Evolutionary conservation across 2,888 invertebrate species (phyloP).

Genomic region (Clanis bilineata): DNA sequence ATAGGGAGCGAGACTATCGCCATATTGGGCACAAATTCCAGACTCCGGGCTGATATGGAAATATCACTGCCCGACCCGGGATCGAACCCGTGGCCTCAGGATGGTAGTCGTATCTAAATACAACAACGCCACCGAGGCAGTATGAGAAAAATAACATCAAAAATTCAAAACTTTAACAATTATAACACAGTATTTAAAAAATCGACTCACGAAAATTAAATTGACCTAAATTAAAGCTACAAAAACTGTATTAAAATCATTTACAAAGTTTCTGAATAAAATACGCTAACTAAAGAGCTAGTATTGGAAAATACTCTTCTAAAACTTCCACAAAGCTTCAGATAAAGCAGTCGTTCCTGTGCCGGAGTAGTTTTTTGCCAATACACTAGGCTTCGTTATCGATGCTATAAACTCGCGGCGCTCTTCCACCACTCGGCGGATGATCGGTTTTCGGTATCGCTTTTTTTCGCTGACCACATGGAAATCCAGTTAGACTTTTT

Average conservation of each 20-base stretch:
- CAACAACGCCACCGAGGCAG: no score
- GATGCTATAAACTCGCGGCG: conserved; percentile 57
- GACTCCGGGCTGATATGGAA: no score
- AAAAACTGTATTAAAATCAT: background rate
- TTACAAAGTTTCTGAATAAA: conserved; percentile 25
- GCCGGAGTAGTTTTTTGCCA: conserved; percentile 16
- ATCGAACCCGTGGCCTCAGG: no score
- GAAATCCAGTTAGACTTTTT: conserved; percentile 44
- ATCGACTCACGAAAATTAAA: background rate
- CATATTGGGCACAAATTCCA: no score
- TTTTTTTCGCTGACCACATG: conserved; percentile 57
- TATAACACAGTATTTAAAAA: background rate
- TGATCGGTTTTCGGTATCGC: conserved; percentile 51
- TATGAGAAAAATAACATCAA: no score
- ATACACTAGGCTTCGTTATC: conserved; percentile 51
- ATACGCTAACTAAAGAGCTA: background rate
- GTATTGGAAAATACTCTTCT: conserved; percentile 10
- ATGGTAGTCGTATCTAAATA: no score
- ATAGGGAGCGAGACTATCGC: no score
- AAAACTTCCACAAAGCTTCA: conserved; percentile 16
- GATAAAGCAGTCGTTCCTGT: conserved; percentile 19
- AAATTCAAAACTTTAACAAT: no score
- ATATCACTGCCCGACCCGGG: no score
- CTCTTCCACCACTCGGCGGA: conserved; percentile 39
- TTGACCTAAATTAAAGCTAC: background rate